Base-by-base conservation (phyloP, 2,797 vertebrate genomes). In the Brachyalestes nurse region DNA sequence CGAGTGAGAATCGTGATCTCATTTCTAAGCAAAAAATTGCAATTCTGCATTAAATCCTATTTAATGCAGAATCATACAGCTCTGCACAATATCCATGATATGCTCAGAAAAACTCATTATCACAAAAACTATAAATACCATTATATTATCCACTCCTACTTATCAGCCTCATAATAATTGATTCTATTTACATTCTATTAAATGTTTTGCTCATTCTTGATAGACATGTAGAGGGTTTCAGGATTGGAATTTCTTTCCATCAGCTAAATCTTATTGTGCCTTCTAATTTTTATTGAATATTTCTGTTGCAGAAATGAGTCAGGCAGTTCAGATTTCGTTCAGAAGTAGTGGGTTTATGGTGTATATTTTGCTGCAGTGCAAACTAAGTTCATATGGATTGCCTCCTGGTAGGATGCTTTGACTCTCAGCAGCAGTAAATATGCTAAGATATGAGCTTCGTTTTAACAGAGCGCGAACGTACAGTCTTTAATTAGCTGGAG, bases 401-500 rank as follows among this genome's bases (percentile, higher is more conserved):
- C 58, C 77, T 58, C 57, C 42, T 55, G 28, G 82, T 67, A 58
- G 47, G 78, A 75, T 79, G 55, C 55, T 57, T 72, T 19, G 73
- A 78, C 62, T 82, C 64, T 74, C 51, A 49, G 79, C 83, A 74
- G 77, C 53, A 73, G 71, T 69, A 83, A 80, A 78, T 80, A 79
- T 75, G 77, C 71, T 66, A 45, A 60, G 58, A 81, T 81, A 70
- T 77, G 77, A 83, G 65, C 66, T 71, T 72, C 62, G 69, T 87
- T 86, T 87, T 86, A 87, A 84, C 86, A 84, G 86, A 28, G 88
- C 86, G 82, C 84, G 75, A 84, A 82, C 85, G 88, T 86, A 84
- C 90, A 83, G 84, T 88, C 89, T 89, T 86, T 94, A 94, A 95
- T 94, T 93, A 93, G 93, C 82, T 87, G 90, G 90, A 93, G 89